Evolutionary conservation across 2,888 invertebrate species (phyloP).

Genomic region (Rhogogaster chlorosoma): DNA sequence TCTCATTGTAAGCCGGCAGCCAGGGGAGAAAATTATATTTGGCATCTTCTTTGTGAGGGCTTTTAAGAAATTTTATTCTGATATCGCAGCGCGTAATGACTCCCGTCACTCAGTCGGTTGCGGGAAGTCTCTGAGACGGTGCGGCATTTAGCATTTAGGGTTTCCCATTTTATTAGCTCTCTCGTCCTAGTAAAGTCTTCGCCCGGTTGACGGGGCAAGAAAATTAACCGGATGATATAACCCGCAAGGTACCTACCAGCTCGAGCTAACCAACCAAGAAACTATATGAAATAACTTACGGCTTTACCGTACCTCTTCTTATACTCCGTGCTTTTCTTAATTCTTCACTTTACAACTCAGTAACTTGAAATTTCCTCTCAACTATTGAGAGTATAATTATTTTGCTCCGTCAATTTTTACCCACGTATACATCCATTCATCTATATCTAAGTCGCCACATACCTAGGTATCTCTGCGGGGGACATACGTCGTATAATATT

Average conservation of each 20-base stretch:
- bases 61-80: constrained; percentile 53
- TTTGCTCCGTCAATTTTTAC: neutral
- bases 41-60: constrained; percentile 27
- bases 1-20: constrained; percentile 7
- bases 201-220: constrained; percentile 39
- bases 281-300: constrained; percentile 35
- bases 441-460: neutral
- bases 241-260: constrained; percentile 17
- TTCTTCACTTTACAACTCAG: constrained; percentile 1
- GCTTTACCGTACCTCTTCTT: neutral
- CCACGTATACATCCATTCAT: neutral
- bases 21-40: constrained; percentile 37
- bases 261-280: constrained; percentile 19
- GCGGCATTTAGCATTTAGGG: constrained; percentile 62
- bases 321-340: neutral
- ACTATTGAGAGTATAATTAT: neutral
- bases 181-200: constrained; percentile 55
- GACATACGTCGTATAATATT: neutral
- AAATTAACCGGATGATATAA: constrained; percentile 57
- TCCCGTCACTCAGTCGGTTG: constrained; percentile 58
- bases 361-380: neutral
- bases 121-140: constrained; percentile 20
- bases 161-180: constrained; percentile 63
- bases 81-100: constrained; percentile 62
- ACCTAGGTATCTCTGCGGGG: neutral